Percentiles rank a stretch among this genome's conserved stretches.
Conservation (phyloP, 2,888 invertebrate genomes). For the Muschampia plurimacula region DNA sequence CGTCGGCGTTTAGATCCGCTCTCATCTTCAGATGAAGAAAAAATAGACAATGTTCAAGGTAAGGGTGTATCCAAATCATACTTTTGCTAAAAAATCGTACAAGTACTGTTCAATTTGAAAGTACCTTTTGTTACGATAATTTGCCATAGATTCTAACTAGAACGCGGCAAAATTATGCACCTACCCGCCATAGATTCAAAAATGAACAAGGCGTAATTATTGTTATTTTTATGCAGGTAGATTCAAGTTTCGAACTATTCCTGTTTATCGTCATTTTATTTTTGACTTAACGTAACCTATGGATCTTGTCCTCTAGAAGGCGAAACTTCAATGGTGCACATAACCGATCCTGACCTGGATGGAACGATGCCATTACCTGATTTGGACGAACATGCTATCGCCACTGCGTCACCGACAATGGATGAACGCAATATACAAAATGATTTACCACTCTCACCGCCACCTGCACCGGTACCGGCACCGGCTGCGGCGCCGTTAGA, state of each 20-base stretch:
- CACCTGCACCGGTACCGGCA: neutral
- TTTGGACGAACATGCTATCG: constrained; percentile 1
- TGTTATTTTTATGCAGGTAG: neutral
- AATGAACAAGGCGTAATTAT: constrained; percentile 1
- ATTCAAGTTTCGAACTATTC: neutral
- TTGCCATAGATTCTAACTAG: constrained; percentile 2
- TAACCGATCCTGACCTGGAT: neutral
- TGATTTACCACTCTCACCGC: neutral
- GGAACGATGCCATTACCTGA: neutral
- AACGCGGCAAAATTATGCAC: neutral
- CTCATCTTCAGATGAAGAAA: neutral
- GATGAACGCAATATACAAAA: neutral
- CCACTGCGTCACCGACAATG: constrained; percentile 1
- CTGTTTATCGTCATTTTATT: neutral
- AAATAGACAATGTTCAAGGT: neutral
- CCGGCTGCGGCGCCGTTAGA: neutral
- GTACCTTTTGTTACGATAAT: neutral
- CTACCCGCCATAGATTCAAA: constrained; percentile 6
- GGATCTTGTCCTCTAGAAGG: neutral
- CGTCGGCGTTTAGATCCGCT: neutral
- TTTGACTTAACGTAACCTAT: neutral
- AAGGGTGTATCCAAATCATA: neutral
- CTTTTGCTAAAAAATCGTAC: neutral
- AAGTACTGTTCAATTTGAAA: constrained; percentile 3
- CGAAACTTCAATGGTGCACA: neutral